These are phyloP conservation scores for Drosophila prosaltans DNA, from an alignment of 1,140 invertebrate genomes.

Conservation along the genomic window DNA sequence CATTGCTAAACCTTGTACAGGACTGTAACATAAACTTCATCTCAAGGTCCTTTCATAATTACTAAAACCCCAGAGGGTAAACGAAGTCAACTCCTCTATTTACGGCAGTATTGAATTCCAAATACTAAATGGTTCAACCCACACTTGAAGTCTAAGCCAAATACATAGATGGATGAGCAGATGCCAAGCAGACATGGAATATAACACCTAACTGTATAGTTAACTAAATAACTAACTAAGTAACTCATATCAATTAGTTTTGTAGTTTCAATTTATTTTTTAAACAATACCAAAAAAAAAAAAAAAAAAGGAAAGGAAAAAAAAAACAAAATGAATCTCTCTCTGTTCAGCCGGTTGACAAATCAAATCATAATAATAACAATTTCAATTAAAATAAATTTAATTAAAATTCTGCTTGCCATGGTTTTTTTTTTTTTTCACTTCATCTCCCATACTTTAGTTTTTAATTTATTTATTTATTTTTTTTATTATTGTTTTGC, in stretches of 20 bases:
- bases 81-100: not conserved
- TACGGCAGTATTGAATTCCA: not conserved
- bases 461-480: slow-evolving; percentile 20
- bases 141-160: not conserved
- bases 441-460: not conserved
- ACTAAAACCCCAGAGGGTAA: too few species aligned
- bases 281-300: not conserved
- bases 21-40: too few species aligned
- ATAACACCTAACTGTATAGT: not conserved
- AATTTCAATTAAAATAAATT: slow-evolving; percentile 75
- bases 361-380: slow-evolving; percentile 68
- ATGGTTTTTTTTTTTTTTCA: slow-evolving; percentile 9
- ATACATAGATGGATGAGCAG: not conserved
- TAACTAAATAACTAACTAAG: not conserved
- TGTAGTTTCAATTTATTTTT: slow-evolving; percentile 8
- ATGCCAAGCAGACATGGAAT: not conserved
- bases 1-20: too few species aligned
- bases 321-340: not conserved
- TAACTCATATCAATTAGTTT: slow-evolving; percentile 1
- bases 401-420: slow-evolving; percentile 67
- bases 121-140: not conserved
- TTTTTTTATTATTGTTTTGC: slow-evolving; percentile 11
- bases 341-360: slow-evolving; percentile 27
- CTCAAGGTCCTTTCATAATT: too few species aligned
- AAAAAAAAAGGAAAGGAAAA: not conserved